Conservation (phyloP, 2,797 vertebrate genomes). For the Pristis pectinata region DNA sequence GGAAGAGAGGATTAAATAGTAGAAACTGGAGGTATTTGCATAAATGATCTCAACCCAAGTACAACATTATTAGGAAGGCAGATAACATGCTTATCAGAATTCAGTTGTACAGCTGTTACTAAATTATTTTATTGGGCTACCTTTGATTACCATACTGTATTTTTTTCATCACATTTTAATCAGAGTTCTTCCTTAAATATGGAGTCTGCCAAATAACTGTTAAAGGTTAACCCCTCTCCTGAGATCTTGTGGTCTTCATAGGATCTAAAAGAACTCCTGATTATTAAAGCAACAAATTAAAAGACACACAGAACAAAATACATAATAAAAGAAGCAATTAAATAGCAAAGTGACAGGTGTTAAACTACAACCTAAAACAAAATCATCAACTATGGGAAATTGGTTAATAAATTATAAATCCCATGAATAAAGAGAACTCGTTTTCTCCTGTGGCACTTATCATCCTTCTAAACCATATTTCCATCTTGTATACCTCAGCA, state of each 20-base stretch:
- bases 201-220: not conserved
- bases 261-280: not conserved
- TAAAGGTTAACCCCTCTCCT: not conserved
- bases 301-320: not conserved
- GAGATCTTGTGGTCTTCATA: not conserved
- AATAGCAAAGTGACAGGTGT: not conserved
- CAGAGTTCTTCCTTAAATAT: not conserved
- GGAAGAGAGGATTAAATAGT: not conserved
- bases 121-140: not conserved
- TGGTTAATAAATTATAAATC: not conserved
- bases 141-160: not conserved
- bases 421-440: too few relatives aligned
- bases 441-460: not conserved
- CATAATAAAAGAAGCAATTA: not conserved
- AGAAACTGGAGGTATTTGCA: not conserved
- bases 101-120: not conserved
- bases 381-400: not conserved
- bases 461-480: not conserved
- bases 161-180: slow-evolving; percentile 12
- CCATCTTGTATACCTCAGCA: not conserved
- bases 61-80: not conserved
- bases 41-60: not conserved
- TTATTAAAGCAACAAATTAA: not conserved
- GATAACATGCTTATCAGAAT: not conserved
- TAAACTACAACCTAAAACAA: not conserved